Base-by-base conservation (phyloP, 2,797 vertebrate genomes). In the Cottoperca gobio region DNA sequence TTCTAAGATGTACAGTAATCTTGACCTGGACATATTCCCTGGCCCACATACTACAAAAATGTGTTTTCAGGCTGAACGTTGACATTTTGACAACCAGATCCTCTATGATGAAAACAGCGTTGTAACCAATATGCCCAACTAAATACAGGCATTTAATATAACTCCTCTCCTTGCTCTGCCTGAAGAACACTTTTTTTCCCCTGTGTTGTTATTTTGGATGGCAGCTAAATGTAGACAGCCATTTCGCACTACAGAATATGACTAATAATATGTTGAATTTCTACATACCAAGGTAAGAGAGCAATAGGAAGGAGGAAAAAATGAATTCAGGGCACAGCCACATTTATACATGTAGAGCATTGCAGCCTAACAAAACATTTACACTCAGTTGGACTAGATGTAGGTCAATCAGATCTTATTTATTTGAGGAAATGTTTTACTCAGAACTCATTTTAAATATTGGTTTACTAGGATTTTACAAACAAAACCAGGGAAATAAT, bases 211-310 rank as follows among this genome's bases (percentile, higher is more conserved):
- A 54, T 76, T 70, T 63, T 33, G 48, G 52, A 42, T 23, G 42
- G 45, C 33, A 62, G 61, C 28, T 46, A 55, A 75, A 79, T 63
- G 24, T 54, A 76, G 55, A 42, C 11, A 2, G 35, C 69, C 4
- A 42, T 65, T 76, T 74, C 26, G 26, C 9, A 13, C 26, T 31
- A 50, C 28, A 74, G 26, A 66, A 72, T 13, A 67, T 37, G 10
- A 63, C 6, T 1, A 69, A 45, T 42, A 69, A 66, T 49, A 21
- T 67, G 40, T 57, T 50, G 3, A 57, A 17, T 66, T 65, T 70
- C 39, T 26, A 19, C 39, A 26, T 19, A 35, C 59, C 37, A 28
- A 68, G 4, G 54, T 55, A 26, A 46, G 13, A 57, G 10, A 55
- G 55, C 40, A 78, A 63, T 9, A 62, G 58, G 70, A 60, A 63